Percentiles rank a stretch among this genome's conserved stretches.
Conservation (phyloP, 2,888 invertebrate species). For the Amorpha juglandis region DNA sequence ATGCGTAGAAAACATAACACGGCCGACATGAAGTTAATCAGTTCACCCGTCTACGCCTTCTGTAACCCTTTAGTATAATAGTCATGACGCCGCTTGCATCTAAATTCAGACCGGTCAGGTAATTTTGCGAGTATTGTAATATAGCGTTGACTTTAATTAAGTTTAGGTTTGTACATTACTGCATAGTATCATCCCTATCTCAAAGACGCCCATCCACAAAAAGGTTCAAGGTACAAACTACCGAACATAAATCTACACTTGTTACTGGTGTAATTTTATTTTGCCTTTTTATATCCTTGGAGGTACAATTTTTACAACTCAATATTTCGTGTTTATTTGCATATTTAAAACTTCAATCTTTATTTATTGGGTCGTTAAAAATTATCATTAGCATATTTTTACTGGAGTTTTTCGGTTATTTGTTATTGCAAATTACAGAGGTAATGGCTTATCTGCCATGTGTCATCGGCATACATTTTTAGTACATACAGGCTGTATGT, state of each 20-base stretch:
- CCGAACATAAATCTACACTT: slow-evolving; percentile 50
- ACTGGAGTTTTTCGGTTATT: slow-evolving; percentile 6
- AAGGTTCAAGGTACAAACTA: slow-evolving; percentile 36
- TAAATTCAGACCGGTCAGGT: too few species aligned
- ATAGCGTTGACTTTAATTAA: background rate
- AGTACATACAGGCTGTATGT: background rate
- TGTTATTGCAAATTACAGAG: slow-evolving; percentile 14
- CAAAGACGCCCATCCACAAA: slow-evolving; percentile 43
- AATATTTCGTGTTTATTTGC: slow-evolving; percentile 46
- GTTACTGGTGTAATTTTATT: slow-evolving; percentile 48
- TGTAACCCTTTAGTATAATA: too few species aligned
- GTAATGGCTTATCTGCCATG: background rate
- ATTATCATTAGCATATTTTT: slow-evolving; percentile 23
- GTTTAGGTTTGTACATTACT: slow-evolving; percentile 21
- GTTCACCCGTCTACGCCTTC: too few species aligned
- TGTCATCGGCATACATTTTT: background rate
- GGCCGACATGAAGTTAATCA: too few species aligned
- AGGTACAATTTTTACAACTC: slow-evolving; percentile 46
- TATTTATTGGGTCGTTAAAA: slow-evolving; percentile 29
- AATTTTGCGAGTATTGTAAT: too few species aligned
- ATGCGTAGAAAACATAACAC: too few species aligned
- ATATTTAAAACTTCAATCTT: slow-evolving; percentile 19
- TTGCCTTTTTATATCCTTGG: slow-evolving; percentile 36
- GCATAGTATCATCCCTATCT: slow-evolving; percentile 42
- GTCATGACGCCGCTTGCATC: too few species aligned